phyloP scores from a whole-genome alignment of 2,888 invertebrate genomes.

The Caprella mutica region DNA sequence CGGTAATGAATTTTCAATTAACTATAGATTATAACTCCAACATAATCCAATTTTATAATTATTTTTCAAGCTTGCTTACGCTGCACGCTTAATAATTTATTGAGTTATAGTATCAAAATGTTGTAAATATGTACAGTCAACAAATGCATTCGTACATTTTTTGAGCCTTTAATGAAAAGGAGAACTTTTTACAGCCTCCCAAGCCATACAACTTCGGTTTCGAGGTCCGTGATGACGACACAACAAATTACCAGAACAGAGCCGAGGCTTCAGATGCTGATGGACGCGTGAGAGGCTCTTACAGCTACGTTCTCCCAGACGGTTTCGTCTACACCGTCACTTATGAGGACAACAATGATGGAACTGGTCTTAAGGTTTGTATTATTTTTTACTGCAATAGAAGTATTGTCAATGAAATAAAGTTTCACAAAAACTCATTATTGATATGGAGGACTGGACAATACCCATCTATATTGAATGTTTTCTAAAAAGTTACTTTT shows the following conservation, averaged over 20 bases:
- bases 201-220: constrained; percentile 29
- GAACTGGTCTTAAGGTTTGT: constrained; percentile 22
- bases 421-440: neutral
- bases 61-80: too few relatives aligned
- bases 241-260: constrained; percentile 32
- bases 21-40: too few relatives aligned
- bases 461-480: too few relatives aligned
- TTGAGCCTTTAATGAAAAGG: neutral
- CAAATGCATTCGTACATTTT: neutral
- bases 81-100: too few relatives aligned
- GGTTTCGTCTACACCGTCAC: constrained; percentile 32
- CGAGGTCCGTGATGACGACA: constrained; percentile 27
- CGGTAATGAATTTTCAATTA: too few relatives aligned
- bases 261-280: constrained; percentile 21
- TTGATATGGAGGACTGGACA: too few relatives aligned
- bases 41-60: too few relatives aligned
- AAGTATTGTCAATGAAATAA: neutral
- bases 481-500: too few relatives aligned
- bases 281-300: constrained; percentile 27
- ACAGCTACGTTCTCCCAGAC: constrained; percentile 33
- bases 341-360: constrained; percentile 31
- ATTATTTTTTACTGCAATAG: neutral
- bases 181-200: constrained; percentile 10
- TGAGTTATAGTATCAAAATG: neutral
- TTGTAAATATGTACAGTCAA: neutral